Percentiles rank a stretch among this genome's conserved stretches.
Evolutionary conservation across 2,113 vertebrate species (phyloP).

Genomic region (Spilogale gracilis): DNA sequence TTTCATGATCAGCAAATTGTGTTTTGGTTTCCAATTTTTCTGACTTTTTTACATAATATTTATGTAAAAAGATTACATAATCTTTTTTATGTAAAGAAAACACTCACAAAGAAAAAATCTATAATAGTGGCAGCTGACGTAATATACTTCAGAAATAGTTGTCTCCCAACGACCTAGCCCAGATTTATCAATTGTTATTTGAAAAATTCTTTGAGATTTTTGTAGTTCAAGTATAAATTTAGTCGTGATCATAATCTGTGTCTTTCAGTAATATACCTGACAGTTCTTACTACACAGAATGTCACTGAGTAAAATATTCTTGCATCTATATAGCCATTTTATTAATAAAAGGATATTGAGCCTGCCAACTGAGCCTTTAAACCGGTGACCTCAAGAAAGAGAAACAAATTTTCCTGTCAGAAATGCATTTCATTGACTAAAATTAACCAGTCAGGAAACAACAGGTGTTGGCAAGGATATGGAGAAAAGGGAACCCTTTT

Average conservation of each 20-base stretch:
- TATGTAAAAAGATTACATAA: background rate
- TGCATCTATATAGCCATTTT: background rate
- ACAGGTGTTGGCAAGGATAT: background rate
- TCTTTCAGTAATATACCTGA: background rate
- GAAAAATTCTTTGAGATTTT: background rate
- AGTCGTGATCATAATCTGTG: background rate
- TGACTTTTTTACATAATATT: background rate
- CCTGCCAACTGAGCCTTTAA: background rate
- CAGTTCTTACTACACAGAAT: background rate
- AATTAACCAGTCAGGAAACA: background rate
- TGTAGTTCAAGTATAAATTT: background rate
- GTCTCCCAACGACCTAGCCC: background rate
- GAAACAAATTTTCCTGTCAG: background rate
- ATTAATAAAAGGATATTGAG: background rate
- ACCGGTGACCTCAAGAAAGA: background rate
- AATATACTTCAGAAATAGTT: background rate
- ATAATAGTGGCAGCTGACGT: background rate
- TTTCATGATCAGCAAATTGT: background rate
- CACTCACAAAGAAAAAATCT: background rate
- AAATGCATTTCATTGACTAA: background rate
- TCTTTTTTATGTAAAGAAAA: background rate
- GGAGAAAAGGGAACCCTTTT: background rate
- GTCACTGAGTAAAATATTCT: background rate
- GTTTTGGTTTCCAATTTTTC: background rate
- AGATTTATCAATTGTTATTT: background rate